Evolutionary conservation across 23 tunicate species (phyloP).

Genomic region (Trididemnum clinides): DNA sequence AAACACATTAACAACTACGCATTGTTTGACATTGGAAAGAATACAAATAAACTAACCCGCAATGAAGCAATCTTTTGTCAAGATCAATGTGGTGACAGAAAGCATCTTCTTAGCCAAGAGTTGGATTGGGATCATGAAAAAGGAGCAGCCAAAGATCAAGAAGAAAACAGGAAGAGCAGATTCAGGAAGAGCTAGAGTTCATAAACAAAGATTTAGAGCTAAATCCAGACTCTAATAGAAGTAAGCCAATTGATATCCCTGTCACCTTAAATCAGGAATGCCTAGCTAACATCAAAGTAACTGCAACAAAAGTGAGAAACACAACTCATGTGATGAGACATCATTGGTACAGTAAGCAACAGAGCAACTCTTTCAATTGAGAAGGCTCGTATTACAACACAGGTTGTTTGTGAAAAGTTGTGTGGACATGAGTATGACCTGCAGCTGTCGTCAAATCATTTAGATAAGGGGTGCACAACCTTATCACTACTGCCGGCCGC

Average conservation of each 20-base stretch:
- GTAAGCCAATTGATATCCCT: not conserved
- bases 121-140: too few relatives aligned
- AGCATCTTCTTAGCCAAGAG: too few relatives aligned
- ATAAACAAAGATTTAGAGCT: constrained; percentile 8
- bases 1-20: not conserved
- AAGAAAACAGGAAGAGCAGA: not conserved
- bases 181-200: not conserved
- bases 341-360: not conserved
- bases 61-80: too few relatives aligned
- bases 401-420: constrained; percentile 19
- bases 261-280: not conserved
- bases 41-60: not conserved
- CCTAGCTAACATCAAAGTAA: not conserved
- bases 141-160: not conserved
- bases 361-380: not conserved
- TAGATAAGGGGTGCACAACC: too few relatives aligned
- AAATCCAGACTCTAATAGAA: not conserved
- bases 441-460: not conserved
- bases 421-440: not conserved
- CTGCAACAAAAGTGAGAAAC: constrained; percentile 7
- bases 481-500: too few relatives aligned
- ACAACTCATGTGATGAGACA: constrained; percentile 1
- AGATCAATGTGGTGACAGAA: too few relatives aligned
- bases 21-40: not conserved
- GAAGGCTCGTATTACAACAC: constrained; percentile 4